Conservation (phyloP, 2,797 vertebrate species). For the Arctocebus calabarensis region DNA sequence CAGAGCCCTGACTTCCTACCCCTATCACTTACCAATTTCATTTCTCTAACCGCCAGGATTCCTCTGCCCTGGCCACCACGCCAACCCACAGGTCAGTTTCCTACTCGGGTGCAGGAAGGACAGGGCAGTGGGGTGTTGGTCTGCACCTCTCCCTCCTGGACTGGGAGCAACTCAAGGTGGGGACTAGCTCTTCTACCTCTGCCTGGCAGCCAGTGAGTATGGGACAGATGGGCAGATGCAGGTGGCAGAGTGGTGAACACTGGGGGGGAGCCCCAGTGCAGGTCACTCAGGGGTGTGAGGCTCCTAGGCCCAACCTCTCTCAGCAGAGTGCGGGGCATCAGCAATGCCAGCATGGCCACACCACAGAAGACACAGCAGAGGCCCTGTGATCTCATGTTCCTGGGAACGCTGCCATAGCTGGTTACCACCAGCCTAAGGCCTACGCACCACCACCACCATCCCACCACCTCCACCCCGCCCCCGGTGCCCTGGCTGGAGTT, state of each 20-base stretch:
- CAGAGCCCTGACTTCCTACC: not conserved
- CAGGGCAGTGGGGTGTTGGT: not conserved
- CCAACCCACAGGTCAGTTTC: not conserved
- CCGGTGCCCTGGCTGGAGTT: not conserved
- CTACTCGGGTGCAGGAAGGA: not conserved
- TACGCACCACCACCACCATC: not conserved
- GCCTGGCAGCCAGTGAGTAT: not conserved
- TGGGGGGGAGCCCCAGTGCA: fast-evolving
- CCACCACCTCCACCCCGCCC: not conserved
- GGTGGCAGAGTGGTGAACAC: not conserved
- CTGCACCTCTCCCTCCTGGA: too few species aligned
- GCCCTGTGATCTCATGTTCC: too few species aligned
- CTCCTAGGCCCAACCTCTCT: not conserved
- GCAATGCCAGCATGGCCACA: not conserved
- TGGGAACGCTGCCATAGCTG: fast-evolving
- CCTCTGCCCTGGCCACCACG: not conserved
- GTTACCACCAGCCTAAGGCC: not conserved
- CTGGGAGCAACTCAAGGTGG: not conserved
- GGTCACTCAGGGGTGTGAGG: not conserved
- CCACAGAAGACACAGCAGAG: not conserved
- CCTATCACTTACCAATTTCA: fast-evolving
- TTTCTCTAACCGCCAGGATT: not conserved
- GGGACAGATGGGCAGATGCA: not conserved
- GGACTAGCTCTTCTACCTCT: not conserved
- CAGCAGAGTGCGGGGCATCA: not conserved